phyloP scores from a whole-genome alignment of 2,113 vertebrate genomes.

The Microtus richardsoni region DNA sequence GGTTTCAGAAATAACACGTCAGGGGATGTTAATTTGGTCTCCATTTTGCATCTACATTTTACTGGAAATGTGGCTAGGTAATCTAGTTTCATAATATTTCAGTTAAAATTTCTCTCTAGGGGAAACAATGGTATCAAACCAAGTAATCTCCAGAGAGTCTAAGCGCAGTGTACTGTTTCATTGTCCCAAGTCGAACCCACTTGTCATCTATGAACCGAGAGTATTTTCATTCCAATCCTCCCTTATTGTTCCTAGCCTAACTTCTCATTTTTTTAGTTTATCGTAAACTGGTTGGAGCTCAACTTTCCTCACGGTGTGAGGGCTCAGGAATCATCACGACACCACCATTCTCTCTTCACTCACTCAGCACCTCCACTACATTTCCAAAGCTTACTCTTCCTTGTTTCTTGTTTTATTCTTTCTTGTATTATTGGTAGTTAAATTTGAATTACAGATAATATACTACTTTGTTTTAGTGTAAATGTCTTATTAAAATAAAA shows the following conservation, averaged over 20 bases:
- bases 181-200: not conserved
- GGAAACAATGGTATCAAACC: not conserved
- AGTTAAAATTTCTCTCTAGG: not conserved
- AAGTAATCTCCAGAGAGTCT: not conserved
- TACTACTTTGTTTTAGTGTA: not conserved
- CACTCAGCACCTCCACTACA: not conserved
- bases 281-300: not conserved
- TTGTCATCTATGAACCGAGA: not conserved
- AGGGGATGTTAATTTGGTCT: not conserved
- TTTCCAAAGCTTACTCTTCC: not conserved
- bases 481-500: not conserved
- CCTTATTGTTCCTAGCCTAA: not conserved
- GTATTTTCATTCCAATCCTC: not conserved
- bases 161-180: not conserved
- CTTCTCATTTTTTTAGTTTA: slow-evolving; percentile 11
- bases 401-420: not conserved
- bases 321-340: not conserved
- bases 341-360: not conserved
- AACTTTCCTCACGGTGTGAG: not conserved
- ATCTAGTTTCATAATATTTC: not conserved
- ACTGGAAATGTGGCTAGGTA: not conserved
- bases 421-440: not conserved
- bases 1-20: not conserved
- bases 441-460: slow-evolving; percentile 22
- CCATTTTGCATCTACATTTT: not conserved